Evolutionary conservation across 2,113 vertebrate species (phyloP), one percentile per base, ranked within the genome.

Genomic region (Manacus vitellinus): DNA sequence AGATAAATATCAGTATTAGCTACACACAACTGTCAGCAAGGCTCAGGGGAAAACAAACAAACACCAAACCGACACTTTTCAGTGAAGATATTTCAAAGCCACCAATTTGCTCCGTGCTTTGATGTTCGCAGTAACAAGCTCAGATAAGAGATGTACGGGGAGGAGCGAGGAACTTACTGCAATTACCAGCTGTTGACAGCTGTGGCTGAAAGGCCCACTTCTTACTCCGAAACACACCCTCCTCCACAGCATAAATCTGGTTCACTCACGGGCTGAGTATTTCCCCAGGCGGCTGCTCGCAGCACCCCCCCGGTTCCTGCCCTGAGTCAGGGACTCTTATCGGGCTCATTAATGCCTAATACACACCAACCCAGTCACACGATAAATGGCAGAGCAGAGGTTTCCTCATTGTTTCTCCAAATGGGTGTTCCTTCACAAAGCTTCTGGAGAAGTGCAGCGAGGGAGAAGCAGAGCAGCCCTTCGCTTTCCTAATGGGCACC

Each of bases 121-220:
- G 8, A 71, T 51, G 62, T 58, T 24, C 6, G 10, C 7, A 82
- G 18, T 4, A 85, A 65, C 2, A 13, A 74, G 43, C 77, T 83
- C 28, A 81, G 72, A n/a, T 62, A 70, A 77, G 46, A 88, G 13
- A 86, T 46, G 35, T 9, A 49, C 30, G 72, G 23, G 27, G 68
- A 92, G 27, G 21, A 83, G 7, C 0, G 0, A 89, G 18, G 28
- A 88, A 83, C 16, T 63, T 71, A 31, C 41, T 54, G 11, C n/a
- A 95, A 94, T 71, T 81, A 58, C 24, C 65, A 56, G 56, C 10
- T 87, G 61, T 65, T 96, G 91, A 92, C 76, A 95, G 74, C 43
- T 56, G 30, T 3, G 21, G n/a, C 68, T 68, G 30, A 54, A 86
- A 83, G 44, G 27, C 74, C 35, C 77, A 17, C 30, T 76, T 79